Evolutionary conservation across 2,797 vertebrate genomes (phyloP).

Genomic region (Parauchenoglanis ngamensis): DNA sequence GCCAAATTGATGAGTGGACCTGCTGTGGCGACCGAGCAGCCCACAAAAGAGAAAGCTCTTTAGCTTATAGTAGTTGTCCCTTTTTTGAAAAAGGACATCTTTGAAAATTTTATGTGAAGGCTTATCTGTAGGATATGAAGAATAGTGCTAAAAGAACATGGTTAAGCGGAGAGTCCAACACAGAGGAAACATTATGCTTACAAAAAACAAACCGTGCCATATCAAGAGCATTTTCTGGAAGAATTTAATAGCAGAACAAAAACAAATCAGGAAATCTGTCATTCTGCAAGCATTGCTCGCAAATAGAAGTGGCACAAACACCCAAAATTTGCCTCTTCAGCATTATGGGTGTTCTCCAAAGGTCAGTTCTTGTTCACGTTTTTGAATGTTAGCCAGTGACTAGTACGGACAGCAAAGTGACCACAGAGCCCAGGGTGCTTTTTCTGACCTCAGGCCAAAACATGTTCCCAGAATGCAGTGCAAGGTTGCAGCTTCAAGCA

Average conservation of each 20-base stretch:
- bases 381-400: conserved; percentile 56
- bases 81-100: not conserved
- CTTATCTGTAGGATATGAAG: conserved; percentile 21
- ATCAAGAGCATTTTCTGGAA: conserved; percentile 12
- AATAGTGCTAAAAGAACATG: conserved; percentile 24
- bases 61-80: not conserved
- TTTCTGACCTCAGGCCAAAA: conserved; percentile 54
- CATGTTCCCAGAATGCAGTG: conserved; percentile 63
- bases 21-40: too few species aligned
- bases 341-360: conserved; percentile 54
- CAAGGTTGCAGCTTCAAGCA: conserved; percentile 69
- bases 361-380: conserved; percentile 61
- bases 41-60: not conserved
- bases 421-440: conserved; percentile 36
- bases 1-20: too few species aligned
- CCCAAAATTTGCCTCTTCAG: conserved; percentile 10
- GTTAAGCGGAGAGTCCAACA: not conserved
- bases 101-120: not conserved
- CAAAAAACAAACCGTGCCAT: conserved; percentile 3
- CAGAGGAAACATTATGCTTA: conserved; percentile 22
- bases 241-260: conserved; percentile 1
- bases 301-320: not conserved
- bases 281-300: conserved; percentile 16
- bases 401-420: conserved; percentile 51
- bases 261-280: conserved; percentile 23